phyloP scores from a whole-genome alignment of 2,797 vertebrate genomes.

The Etheostoma nigrum region DNA sequence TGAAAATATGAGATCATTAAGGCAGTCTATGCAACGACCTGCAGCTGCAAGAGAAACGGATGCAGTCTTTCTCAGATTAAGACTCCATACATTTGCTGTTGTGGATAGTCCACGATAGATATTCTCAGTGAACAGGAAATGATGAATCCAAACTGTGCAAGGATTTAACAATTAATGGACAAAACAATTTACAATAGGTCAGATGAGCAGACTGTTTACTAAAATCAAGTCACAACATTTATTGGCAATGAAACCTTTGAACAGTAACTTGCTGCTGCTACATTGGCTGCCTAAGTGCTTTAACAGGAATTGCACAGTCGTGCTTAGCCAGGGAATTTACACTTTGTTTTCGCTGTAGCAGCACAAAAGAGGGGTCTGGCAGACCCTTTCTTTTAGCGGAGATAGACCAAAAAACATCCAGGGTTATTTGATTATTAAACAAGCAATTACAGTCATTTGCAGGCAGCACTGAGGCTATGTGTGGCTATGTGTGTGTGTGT shows the following conservation, averaged over 20 bases:
- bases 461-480: background rate
- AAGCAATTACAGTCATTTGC: background rate
- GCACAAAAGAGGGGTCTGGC: conserved; percentile 50
- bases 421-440: conserved; percentile 23
- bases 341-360: conserved; percentile 61
- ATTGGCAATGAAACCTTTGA: conserved; percentile 46
- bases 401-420: background rate
- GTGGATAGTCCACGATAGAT: background rate
- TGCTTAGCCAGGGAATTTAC: conserved; percentile 59
- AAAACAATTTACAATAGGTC: conserved; percentile 14
- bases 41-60: conserved; percentile 6
- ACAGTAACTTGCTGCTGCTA: conserved; percentile 51
- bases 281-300: conserved; percentile 59
- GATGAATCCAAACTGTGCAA: background rate
- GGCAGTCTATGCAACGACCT: background rate
- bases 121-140: background rate
- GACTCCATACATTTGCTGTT: background rate
- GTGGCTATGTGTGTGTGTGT: conserved; percentile 1
- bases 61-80: background rate
- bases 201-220: conserved; percentile 34
- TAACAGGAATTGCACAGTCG: conserved; percentile 57
- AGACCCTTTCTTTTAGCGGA: conserved; percentile 11
- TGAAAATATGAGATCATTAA: conserved; percentile 3
- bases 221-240: conserved; percentile 35
- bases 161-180: background rate